phyloP scores from a whole-genome alignment of 2,888 invertebrate genomes.

The Phaedon cochleariae region DNA sequence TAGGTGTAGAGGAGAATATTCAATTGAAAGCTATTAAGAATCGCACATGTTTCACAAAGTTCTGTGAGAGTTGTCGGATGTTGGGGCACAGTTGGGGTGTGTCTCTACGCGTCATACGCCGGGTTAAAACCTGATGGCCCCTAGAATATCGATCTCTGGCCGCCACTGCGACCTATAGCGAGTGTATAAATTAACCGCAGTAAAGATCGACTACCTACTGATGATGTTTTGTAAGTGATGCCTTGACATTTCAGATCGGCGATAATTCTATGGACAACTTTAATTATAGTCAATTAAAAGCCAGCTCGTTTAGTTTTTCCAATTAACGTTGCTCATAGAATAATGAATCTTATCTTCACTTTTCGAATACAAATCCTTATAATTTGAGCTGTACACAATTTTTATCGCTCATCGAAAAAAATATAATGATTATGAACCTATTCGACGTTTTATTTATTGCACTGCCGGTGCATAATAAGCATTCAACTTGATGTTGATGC shows the following conservation, averaged over 20 bases:
- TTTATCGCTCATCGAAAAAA: background rate
- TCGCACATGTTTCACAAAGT: no score
- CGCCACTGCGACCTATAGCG: background rate
- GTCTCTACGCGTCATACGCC: no score
- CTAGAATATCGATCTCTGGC: no score
- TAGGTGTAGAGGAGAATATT: no score
- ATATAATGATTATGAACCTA: background rate
- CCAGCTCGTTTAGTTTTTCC: conserved; percentile 1
- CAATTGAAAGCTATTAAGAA: no score
- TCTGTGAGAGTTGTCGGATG: no score
- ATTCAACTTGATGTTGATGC: background rate
- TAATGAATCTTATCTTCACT: conserved; percentile 1
- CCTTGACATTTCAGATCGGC: conserved; percentile 1
- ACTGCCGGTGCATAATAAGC: background rate
- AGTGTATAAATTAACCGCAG: background rate
- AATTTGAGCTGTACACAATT: background rate
- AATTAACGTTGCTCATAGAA: background rate
- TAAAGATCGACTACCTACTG: conserved; percentile 1
- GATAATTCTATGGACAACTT: conserved; percentile 2
- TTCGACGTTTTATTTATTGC: background rate
- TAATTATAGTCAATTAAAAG: conserved; percentile 1
- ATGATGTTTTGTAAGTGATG: conserved; percentile 1
- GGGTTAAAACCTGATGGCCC: no score
- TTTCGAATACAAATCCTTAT: conserved; percentile 1
- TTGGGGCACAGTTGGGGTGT: no score